These are phyloP conservation scores for Pristionchus fissidentatus DNA, from an alignment of 2,888 invertebrate species.

Conservation along the genomic window DNA sequence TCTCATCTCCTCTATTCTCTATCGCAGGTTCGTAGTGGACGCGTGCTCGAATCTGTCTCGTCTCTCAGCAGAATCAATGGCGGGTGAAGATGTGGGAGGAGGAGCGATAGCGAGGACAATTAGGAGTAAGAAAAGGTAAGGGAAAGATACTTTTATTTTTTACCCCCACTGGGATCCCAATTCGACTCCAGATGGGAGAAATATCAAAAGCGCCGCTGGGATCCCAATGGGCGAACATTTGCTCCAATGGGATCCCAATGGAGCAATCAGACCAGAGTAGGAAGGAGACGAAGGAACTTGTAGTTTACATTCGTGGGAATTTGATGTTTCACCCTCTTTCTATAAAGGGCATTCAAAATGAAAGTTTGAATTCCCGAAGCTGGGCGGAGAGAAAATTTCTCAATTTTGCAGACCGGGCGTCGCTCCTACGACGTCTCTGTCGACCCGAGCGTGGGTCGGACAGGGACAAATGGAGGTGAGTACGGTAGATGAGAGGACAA, in stretches of 20 bases:
- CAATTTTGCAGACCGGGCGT: not conserved
- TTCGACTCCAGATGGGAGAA: not conserved
- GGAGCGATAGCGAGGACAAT: conserved; percentile 27
- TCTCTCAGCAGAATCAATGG: not conserved
- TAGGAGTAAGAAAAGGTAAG: conserved; percentile 27
- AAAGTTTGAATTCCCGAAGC: not conserved
- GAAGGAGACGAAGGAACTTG: too few species aligned
- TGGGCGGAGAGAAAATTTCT: not conserved
- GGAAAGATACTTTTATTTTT: not conserved
- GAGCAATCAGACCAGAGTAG: too few species aligned
- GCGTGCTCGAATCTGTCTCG: not conserved
- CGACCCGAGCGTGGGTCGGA: not conserved
- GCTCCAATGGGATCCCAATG: too few species aligned
- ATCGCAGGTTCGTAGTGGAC: conserved; percentile 34
- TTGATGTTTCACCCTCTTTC: too few species aligned
- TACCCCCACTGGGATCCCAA: not conserved
- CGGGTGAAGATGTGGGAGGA: conserved; percentile 8
- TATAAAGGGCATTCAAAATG: too few species aligned
- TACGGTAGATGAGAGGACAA: not conserved
- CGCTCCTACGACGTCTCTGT: not conserved
- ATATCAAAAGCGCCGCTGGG: too few species aligned
- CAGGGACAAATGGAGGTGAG: conserved; percentile 12
- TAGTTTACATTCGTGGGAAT: too few species aligned
- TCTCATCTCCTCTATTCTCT: too few species aligned
- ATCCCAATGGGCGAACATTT: too few species aligned